Evolutionary conservation across 2,797 vertebrate species (phyloP), one percentile per base, ranked within the genome.

Genomic region (Ctenopoma multispine): DNA sequence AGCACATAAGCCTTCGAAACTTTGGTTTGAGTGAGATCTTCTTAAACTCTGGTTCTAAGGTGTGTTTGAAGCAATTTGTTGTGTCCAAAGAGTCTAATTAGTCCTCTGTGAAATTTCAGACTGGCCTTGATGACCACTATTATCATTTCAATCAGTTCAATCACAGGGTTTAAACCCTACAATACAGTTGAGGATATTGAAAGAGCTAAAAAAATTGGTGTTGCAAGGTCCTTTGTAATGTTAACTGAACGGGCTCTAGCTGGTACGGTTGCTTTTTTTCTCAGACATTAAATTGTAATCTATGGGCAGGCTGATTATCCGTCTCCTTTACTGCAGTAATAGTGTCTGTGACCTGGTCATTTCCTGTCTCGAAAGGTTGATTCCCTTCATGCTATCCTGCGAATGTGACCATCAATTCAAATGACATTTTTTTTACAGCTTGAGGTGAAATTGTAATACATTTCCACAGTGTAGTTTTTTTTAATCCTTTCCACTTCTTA

Each of bases 281-380:
- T 72, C 68, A 75, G 81, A 58, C 50, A 51, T 78, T 84, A 71
- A 87, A 89, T 70, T 89, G 77, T 88, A 81, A 90, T 88, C 77
- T 65, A 74, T 81, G 77, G 77, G 65, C 70, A 59, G 69, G 60
- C 72, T 84, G 81, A 89, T 90, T 84, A 79, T 84, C 72, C 38
- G 46, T 74, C 78, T 87, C 79, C 64, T 72, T 83, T 81, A 70
- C 72, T n/a, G 63, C 69, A 75, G 31, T 84, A 90, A 92, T 83
- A 69, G 73, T 69, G 77, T 71, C 54, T 69, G 72, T 82, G 82
- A 86, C 88, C 65, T 50, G 74, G 83, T 68, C 67, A 74, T 85
- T 86, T 87, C 66, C 72, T 81, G 63, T 70, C 72, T 77, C 72
- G 62, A 83, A 88, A 82, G 82, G 81, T 76, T 72, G 65, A 75